Conservation (phyloP, 2,888 invertebrate species). For the Gerris lacustris region DNA sequence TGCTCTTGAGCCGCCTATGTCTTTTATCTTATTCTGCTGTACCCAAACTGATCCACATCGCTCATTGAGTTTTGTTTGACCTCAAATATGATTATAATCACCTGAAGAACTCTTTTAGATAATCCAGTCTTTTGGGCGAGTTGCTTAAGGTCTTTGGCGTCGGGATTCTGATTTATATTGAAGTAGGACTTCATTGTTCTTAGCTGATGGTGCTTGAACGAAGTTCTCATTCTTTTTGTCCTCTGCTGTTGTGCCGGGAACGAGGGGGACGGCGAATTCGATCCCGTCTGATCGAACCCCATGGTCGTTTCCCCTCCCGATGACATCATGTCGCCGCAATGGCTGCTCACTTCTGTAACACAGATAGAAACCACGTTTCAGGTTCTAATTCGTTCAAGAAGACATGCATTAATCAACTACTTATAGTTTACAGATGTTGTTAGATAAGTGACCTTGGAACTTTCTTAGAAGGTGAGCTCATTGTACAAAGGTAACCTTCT, state of each 20-base stretch:
- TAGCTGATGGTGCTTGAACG: constrained; percentile 97
- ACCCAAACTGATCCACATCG: too few species aligned
- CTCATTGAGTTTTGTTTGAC: background rate
- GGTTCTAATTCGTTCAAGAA: background rate
- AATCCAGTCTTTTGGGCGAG: constrained; percentile 96
- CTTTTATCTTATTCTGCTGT: too few species aligned
- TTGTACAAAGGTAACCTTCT: too few species aligned
- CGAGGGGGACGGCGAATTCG: constrained; percentile 29
- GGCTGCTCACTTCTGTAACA: constrained; percentile 57
- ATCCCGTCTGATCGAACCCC: constrained; percentile 44
- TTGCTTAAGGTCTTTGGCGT: constrained; percentile 96
- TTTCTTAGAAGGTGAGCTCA: too few species aligned
- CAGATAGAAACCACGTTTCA: constrained; percentile 24
- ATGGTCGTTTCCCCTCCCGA: constrained; percentile 56
- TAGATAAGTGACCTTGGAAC: too few species aligned
- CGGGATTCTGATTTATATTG: constrained; percentile 97
- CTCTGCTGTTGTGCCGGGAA: constrained; percentile 37
- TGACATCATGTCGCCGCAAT: constrained; percentile 53
- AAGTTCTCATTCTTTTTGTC: constrained; percentile 94
- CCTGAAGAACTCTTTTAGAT: constrained; percentile 95
- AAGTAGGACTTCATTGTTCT: constrained; percentile 99
- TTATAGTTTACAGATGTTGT: background rate
- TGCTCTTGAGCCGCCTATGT: too few species aligned
- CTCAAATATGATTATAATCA: constrained; percentile 37
- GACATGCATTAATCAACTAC: constrained; percentile 2